Percentiles rank a stretch among this genome's conserved stretches.
These are phyloP conservation scores for Pollimyrus isidori DNA, from an alignment of 2,113 vertebrate species.

Conservation along the genomic window DNA sequence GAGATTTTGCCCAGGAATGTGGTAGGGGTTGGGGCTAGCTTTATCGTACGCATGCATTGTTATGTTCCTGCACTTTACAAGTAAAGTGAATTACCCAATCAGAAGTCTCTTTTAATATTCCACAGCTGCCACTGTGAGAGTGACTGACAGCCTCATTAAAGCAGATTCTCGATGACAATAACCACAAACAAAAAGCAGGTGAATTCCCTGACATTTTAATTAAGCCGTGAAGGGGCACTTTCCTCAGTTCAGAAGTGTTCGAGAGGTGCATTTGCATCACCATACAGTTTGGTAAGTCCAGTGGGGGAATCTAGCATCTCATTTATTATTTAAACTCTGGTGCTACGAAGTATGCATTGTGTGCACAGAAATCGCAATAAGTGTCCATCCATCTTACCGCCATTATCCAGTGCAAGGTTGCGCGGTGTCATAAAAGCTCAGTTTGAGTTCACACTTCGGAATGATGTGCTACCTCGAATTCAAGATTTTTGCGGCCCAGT, in stretches of 20 bases:
- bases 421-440: background rate
- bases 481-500: background rate
- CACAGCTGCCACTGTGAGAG: slow-evolving; percentile 50
- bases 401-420: background rate
- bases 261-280: background rate
- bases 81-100: background rate
- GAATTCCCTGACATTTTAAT: slow-evolving; percentile 65
- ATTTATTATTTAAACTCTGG: background rate
- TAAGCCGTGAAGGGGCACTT: slow-evolving; percentile 66
- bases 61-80: background rate
- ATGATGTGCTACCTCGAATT: background rate
- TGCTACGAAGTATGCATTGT: background rate
- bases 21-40: background rate
- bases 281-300: background rate
- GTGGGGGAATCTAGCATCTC: background rate
- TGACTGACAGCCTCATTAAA: slow-evolving; percentile 72
- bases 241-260: slow-evolving; percentile 44
- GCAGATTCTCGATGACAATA: slow-evolving; percentile 66
- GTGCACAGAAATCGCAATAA: background rate
- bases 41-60: background rate
- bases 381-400: background rate
- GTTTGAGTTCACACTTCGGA: background rate
- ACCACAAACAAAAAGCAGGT: slow-evolving; percentile 76
- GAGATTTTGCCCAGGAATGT: background rate
- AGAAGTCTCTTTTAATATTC: slow-evolving; percentile 50